phyloP scores from a whole-genome alignment of 2,113 vertebrate genomes.

The Vulpes ferrilata region DNA sequence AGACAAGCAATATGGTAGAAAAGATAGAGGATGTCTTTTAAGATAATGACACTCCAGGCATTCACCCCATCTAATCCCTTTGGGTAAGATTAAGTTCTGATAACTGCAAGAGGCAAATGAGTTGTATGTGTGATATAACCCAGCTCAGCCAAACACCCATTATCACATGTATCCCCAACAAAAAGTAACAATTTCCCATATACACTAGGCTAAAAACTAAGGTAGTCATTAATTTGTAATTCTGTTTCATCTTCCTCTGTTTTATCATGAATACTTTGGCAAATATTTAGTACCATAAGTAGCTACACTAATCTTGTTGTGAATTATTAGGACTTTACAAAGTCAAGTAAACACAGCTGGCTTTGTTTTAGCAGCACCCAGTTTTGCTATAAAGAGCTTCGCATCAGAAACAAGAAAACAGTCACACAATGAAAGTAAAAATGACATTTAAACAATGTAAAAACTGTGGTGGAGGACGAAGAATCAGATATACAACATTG shows the following conservation, averaged over 20 bases:
- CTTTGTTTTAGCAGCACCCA: constrained; percentile 64
- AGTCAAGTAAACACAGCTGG: constrained; percentile 68
- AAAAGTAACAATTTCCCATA: fast-evolving
- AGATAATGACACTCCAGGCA: constrained; percentile 82
- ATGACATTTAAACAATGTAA: constrained; percentile 27
- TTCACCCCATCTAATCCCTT: constrained; percentile 76
- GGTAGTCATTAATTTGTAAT: constrained; percentile 70
- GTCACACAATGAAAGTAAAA: constrained; percentile 54
- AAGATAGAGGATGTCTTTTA: constrained; percentile 81
- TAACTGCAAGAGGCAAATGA: constrained; percentile 49
- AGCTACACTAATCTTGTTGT: constrained; percentile 60
- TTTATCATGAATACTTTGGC: constrained; percentile 62
- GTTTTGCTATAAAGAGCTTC: background rate
- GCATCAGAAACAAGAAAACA: constrained; percentile 46
- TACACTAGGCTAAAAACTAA: constrained; percentile 68
- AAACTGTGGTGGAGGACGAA: background rate
- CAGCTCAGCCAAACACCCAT: fast-evolving
- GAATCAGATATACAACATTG: background rate
- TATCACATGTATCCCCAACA: background rate
- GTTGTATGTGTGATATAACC: background rate
- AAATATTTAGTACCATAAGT: constrained; percentile 67
- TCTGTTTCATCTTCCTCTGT: constrained; percentile 61
- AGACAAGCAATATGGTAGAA: constrained; percentile 79
- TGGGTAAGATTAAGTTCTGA: constrained; percentile 79
- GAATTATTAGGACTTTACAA: constrained; percentile 41